Evolutionary conservation across 2,888 invertebrate genomes (phyloP), one percentile per base, ranked within the genome.

Genomic region (Leucophenga maculata): DNA sequence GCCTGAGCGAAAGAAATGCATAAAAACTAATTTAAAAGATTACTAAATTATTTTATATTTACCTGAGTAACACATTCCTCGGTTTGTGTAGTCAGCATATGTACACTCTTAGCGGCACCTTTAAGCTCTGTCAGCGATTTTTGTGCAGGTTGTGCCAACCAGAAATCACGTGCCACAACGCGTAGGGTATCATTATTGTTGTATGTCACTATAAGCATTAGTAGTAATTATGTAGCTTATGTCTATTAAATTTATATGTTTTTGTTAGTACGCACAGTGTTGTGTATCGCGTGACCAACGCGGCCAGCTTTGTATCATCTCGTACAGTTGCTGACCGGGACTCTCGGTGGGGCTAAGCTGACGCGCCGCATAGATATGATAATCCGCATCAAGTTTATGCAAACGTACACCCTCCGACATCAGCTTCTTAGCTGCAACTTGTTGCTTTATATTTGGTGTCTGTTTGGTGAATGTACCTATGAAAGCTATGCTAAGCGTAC

Each of bases 401-500:
- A 89, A 75, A 13, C 90, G 87, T 0, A 94, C 91, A 0, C 94
- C 95, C 68, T 90, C 86, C 26, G 90, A 88, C 46, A 95, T 91
- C 0, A 95, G 86, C 70, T 91, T 90, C 68, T 90, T 85, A n/a
- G 92, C 92, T 0, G 93, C 93, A 13, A 90, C 89, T 0, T 94
- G 76, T 82, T 92, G 91, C 20, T 89, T 52, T 13, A 65, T 60
- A 18, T 75, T 66, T 1, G 81, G 81, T 31, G 71, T 86, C 59
- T 89, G 85, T 52, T 74, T 90, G 86, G 65, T 89, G 75, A 93
- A 94, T 0, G 93, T 94, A 4, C 94, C 94, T 66, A 94, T 91
- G 75, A 94, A 93, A 0, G 92, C 92, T n/a, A 95, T 92, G 3
- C 93, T 93, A n/a, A 94, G 91, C 78, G 93, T 93, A 62, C 88